Conservation (phyloP, 2,888 invertebrate species). For the Dione vanillae region DNA sequence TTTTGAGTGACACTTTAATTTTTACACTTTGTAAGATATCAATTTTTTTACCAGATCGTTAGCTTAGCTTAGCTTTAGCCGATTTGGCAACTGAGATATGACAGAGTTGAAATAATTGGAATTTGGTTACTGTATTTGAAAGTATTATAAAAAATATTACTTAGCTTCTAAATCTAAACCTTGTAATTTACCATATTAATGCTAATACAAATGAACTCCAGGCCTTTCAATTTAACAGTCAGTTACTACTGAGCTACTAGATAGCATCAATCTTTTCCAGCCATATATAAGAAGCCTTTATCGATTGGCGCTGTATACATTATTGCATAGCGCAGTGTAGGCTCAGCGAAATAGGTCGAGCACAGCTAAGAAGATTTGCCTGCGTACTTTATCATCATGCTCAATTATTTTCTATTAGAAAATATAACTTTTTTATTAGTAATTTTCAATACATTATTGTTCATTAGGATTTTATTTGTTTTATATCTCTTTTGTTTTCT, state of each 20-base stretch:
- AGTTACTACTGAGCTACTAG: not conserved
- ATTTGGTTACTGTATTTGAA: too few species aligned
- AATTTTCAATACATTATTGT: not conserved
- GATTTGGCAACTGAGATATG: too few species aligned
- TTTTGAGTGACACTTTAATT: not conserved
- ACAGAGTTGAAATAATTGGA: too few species aligned
- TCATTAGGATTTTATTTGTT: not conserved
- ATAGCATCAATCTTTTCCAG: not conserved
- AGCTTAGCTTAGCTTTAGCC: too few species aligned
- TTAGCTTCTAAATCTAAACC: too few species aligned
- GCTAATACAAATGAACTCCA: too few species aligned
- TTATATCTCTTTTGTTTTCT: not conserved
- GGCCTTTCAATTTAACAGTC: not conserved
- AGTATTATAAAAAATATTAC: too few species aligned
- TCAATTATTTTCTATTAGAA: not conserved
- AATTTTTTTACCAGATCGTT: too few species aligned
- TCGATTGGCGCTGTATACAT: not conserved
- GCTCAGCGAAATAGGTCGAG: not conserved
- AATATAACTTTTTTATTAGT: slow-evolving; percentile 1
- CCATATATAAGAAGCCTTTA: not conserved
- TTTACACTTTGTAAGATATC: too few species aligned
- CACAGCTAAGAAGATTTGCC: not conserved
- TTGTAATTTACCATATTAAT: too few species aligned
- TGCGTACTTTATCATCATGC: not conserved
- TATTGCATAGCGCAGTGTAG: not conserved